These are phyloP conservation scores for Dolichopus griseipennis DNA, from an alignment of 2,888 invertebrate species.

Conservation along the genomic window DNA sequence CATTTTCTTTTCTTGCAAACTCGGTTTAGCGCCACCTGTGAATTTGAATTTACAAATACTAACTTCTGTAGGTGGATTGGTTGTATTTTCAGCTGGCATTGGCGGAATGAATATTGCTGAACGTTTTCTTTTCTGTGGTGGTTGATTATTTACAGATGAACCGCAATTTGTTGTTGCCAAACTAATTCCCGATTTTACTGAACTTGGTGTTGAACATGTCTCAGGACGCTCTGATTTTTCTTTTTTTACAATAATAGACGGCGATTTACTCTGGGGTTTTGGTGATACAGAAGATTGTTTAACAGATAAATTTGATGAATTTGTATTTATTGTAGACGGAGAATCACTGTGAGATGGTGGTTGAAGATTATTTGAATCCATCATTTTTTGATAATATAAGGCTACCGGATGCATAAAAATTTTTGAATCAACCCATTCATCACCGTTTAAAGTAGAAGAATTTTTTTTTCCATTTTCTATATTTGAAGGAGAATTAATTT, in stretches of 20 bases:
- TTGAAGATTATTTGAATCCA: constrained; percentile 47
- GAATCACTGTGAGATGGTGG: constrained; percentile 34
- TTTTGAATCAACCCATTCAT: constrained; percentile 41
- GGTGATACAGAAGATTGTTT: constrained; percentile 31
- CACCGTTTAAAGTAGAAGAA: constrained; percentile 55
- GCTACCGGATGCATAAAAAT: constrained; percentile 68
- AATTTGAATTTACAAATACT: constrained; percentile 91
- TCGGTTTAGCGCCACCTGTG: constrained; percentile 82
- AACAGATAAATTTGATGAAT: constrained; percentile 23
- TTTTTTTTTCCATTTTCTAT: constrained; percentile 40
- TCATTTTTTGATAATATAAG: constrained; percentile 66
- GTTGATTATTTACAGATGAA: constrained; percentile 20
- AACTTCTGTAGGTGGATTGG: constrained; percentile 73
- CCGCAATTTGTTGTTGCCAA: constrained; percentile 27
- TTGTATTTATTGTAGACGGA: constrained; percentile 35
- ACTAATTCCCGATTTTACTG: constrained; percentile 35
- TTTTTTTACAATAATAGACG: constrained; percentile 20
- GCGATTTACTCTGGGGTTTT: constrained; percentile 24
- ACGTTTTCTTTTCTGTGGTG: constrained; percentile 62
- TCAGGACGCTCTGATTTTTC: constrained; percentile 26
- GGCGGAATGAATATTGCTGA: constrained; percentile 80
- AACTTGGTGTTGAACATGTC: constrained; percentile 36
- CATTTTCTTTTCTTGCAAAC: constrained; percentile 85
- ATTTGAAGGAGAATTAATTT: constrained; percentile 32
- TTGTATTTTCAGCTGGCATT: constrained; percentile 63